Conservation (phyloP, 2,888 invertebrate genomes). For the Habrosyne pyritoides region DNA sequence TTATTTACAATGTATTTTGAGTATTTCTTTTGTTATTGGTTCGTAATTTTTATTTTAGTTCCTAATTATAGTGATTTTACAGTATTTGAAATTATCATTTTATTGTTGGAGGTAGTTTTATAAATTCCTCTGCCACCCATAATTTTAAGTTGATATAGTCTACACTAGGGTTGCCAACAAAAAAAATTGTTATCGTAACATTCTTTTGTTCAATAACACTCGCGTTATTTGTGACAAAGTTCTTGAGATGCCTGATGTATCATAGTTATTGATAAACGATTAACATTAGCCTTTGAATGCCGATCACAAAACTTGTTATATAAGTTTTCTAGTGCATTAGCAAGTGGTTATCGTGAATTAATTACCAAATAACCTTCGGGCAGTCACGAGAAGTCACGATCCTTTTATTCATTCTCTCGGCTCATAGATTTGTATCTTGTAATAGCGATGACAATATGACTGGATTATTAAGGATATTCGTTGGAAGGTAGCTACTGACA, state of each 20-base stretch:
- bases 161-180: not conserved
- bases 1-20: not conserved
- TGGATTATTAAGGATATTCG: not conserved
- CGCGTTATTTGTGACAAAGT: not conserved
- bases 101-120: no score
- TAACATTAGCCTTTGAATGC: conserved; percentile 8
- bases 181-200: no score
- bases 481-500: not conserved
- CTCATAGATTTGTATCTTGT: conserved; percentile 15
- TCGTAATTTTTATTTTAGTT: no score
- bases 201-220: not conserved
- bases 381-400: conserved; percentile 49
- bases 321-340: conserved; percentile 47
- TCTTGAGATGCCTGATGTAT: conserved; percentile 4
- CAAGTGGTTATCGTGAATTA: conserved; percentile 46
- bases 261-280: conserved; percentile 4
- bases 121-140: no score
- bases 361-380: conserved; percentile 55
- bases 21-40: no score
- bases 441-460: conserved; percentile 4
- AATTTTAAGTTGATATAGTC: not conserved
- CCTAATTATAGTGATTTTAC: no score
- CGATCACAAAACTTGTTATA: conserved; percentile 17
- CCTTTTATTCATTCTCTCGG: conserved; percentile 19
- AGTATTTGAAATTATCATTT: no score